Conservation (phyloP, 2,797 vertebrate genomes). For the Anabacerthia variegaticeps region DNA sequence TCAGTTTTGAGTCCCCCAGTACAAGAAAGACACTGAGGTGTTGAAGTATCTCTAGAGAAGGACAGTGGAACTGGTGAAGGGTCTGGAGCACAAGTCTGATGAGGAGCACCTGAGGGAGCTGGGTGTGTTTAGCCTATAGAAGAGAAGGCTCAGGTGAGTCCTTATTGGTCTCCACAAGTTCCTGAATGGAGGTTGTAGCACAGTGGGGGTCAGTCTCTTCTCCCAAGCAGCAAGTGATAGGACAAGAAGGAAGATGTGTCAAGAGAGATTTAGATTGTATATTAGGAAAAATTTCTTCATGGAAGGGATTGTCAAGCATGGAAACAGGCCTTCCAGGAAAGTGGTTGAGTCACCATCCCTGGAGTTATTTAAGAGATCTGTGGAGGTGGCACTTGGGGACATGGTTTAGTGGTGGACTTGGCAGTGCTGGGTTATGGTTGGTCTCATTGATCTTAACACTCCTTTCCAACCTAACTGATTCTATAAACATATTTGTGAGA, state of each 20-base stretch:
- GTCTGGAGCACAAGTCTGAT: background rate
- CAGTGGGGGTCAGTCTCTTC: background rate
- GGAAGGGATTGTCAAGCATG: background rate
- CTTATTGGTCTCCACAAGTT: background rate
- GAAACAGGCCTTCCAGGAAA: background rate
- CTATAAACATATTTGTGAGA: background rate
- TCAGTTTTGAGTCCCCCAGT: background rate
- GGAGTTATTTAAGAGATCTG: background rate
- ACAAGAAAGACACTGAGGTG: background rate
- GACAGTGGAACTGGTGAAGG: background rate
- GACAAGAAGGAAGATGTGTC: background rate
- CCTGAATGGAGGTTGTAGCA: background rate
- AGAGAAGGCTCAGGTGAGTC: background rate
- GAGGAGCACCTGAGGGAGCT: background rate
- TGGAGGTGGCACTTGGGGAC: background rate
- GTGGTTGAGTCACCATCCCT: background rate
- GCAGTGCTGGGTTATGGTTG: background rate
- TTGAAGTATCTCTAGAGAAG: background rate
- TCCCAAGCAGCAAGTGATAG: background rate
- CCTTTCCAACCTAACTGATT: background rate
- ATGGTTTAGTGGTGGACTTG: background rate
- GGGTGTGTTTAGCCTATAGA: background rate
- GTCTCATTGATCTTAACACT: background rate
- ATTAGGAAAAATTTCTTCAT: background rate
- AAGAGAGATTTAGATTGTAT: background rate